Evolutionary conservation across 1,140 invertebrate genomes (phyloP).

Genomic region (Chironomus tepperi): DNA sequence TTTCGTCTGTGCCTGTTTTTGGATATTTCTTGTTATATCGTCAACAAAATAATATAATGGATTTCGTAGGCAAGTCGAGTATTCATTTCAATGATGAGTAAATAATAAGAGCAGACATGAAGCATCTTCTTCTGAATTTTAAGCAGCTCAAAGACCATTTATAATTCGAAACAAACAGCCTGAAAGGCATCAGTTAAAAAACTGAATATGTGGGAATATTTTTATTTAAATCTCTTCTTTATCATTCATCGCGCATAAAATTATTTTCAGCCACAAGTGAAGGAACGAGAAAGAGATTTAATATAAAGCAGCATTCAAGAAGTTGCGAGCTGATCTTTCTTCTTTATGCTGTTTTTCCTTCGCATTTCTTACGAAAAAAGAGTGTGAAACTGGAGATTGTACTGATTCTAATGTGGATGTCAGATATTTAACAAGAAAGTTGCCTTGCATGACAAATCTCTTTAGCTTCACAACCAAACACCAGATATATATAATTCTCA

Average conservation of each 20-base stretch:
- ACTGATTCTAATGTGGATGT: slow-evolving; percentile 6
- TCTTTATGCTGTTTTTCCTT: neutral
- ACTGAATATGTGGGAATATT: slow-evolving; percentile 11
- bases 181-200: neutral
- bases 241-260: slow-evolving; percentile 21
- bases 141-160: neutral
- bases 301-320: neutral
- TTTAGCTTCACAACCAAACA: neutral
- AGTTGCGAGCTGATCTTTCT: neutral
- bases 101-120: neutral
- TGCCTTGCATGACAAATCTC: slow-evolving; percentile 11
- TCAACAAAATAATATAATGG: no score
- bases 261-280: slow-evolving; percentile 20
- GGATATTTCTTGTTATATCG: no score
- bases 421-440: slow-evolving; percentile 9
- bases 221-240: neutral
- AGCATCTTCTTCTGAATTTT: slow-evolving; percentile 2
- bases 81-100: neutral
- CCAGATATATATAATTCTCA: no score
- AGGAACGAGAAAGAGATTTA: neutral
- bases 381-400: slow-evolving; percentile 2
- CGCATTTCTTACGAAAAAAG: neutral
- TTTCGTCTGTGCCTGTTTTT: no score
- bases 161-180: slow-evolving; percentile 18
- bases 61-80: no score